Percentiles rank a stretch among this genome's conserved stretches.
These are phyloP conservation scores for Caenorhabditis drosophilae DNA, from an alignment of 2,888 invertebrate genomes.

Conservation along the genomic window DNA sequence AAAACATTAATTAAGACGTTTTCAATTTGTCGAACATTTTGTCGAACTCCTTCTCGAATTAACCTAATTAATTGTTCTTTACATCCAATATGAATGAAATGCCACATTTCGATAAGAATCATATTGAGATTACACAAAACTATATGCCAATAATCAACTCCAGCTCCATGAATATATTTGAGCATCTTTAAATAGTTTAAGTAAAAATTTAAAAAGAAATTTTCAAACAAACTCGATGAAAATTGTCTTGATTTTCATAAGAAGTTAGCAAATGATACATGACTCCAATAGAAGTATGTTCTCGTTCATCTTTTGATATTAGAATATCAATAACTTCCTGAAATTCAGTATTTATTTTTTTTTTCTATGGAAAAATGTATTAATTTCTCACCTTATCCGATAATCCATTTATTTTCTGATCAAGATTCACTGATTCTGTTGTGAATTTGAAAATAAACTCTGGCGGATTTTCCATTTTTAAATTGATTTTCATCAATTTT, in stretches of 20 bases:
- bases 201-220: background rate
- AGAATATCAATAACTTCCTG: constrained; percentile 39
- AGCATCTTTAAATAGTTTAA: constrained; percentile 15
- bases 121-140: constrained; percentile 43
- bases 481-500: constrained; percentile 29
- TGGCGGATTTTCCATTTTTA: constrained; percentile 21
- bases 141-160: constrained; percentile 40
- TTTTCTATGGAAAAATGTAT: background rate
- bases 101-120: constrained; percentile 38
- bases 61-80: constrained; percentile 45
- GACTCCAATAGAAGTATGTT: constrained; percentile 14
- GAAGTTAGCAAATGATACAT: constrained; percentile 26
- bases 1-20: constrained; percentile 51
- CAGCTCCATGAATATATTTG: constrained; percentile 18
- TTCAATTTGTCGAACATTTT: constrained; percentile 52
- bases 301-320: constrained; percentile 27
- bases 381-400: constrained; percentile 44
- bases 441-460: constrained; percentile 20
- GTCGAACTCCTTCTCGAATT: constrained; percentile 45
- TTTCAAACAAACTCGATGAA: constrained; percentile 7
- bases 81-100: constrained; percentile 24
- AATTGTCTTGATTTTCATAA: constrained; percentile 15
- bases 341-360: background rate
- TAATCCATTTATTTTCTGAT: constrained; percentile 17
- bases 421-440: constrained; percentile 18